These are phyloP conservation scores for Marmota monax DNA, from an alignment of 2,113 vertebrate species.

Conservation along the genomic window DNA sequence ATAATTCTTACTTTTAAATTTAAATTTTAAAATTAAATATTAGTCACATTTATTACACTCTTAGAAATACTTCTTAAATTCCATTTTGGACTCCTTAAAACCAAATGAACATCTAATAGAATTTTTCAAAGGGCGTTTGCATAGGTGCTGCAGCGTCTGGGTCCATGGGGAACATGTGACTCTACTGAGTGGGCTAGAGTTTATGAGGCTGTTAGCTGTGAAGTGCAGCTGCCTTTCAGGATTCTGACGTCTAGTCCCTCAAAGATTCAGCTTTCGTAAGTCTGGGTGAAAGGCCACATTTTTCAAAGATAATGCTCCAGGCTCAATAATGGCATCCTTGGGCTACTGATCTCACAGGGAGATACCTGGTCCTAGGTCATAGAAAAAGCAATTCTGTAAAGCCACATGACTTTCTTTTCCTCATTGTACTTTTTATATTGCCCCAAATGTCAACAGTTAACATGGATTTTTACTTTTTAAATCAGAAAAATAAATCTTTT, in stretches of 20 bases:
- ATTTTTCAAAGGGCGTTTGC: background rate
- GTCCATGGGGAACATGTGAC: background rate
- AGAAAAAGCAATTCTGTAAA: constrained; percentile 6
- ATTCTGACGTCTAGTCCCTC: background rate
- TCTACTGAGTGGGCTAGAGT: background rate
- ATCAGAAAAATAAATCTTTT: background rate
- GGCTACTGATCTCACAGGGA: background rate
- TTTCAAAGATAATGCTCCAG: background rate
- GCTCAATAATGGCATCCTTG: background rate
- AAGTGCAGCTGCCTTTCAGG: rapidly evolving
- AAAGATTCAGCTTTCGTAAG: background rate
- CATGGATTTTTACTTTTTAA: constrained; percentile 56
- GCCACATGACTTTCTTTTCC: constrained; percentile 6
- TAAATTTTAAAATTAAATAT: constrained; percentile 24
- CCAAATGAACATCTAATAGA: background rate
- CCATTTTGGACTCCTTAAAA: background rate
- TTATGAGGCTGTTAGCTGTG: background rate
- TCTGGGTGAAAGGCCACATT: background rate
- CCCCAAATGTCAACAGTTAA: background rate
- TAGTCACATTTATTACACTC: constrained; percentile 4
- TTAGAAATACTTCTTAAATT: constrained; percentile 26
- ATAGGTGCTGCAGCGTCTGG: too few relatives aligned
- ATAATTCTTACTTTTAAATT: constrained; percentile 20
- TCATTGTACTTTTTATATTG: constrained; percentile 22
- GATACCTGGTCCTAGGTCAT: background rate